phyloP scores from a whole-genome alignment of 2,797 vertebrate species.

The Hipposideros larvatus region DNA sequence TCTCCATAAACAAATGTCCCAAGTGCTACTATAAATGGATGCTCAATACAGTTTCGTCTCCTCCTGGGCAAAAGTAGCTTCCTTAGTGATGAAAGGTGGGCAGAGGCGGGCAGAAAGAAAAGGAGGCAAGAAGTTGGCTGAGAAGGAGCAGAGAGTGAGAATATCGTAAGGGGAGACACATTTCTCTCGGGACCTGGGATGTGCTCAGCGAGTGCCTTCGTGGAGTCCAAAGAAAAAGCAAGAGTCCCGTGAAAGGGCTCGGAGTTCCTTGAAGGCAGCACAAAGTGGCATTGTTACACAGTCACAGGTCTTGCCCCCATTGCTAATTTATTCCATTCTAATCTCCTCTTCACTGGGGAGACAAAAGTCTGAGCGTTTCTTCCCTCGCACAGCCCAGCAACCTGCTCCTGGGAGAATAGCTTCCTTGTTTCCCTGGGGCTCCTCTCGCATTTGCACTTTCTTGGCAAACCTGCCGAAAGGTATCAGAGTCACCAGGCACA shows the following conservation, averaged over 20 bases:
- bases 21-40: not conserved
- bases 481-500: slow-evolving; percentile 32
- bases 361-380: slow-evolving; percentile 38
- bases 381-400: not conserved
- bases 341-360: slow-evolving; percentile 64
- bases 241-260: slow-evolving; percentile 16
- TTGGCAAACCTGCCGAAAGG: slow-evolving; percentile 50
- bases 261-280: slow-evolving; percentile 57
- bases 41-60: not conserved
- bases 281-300: slow-evolving; percentile 72
- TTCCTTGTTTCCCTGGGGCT: slow-evolving; percentile 59
- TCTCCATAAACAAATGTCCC: not conserved
- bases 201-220: not conserved
- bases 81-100: not conserved
- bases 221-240: slow-evolving; percentile 31
- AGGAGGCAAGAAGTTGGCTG: not conserved
- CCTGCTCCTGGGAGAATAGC: slow-evolving; percentile 52
- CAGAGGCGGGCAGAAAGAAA: not conserved
- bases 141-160: not conserved
- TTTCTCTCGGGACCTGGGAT: not conserved
- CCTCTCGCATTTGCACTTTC: slow-evolving; percentile 68
- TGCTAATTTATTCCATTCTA: slow-evolving; percentile 51
- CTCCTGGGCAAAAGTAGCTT: not conserved
- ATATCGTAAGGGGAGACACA: not conserved
- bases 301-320: not conserved